Percentiles rank a stretch among this genome's conserved stretches.
phyloP scores from a whole-genome alignment of 2,113 vertebrate genomes.

The Sphyrna mokarran region DNA sequence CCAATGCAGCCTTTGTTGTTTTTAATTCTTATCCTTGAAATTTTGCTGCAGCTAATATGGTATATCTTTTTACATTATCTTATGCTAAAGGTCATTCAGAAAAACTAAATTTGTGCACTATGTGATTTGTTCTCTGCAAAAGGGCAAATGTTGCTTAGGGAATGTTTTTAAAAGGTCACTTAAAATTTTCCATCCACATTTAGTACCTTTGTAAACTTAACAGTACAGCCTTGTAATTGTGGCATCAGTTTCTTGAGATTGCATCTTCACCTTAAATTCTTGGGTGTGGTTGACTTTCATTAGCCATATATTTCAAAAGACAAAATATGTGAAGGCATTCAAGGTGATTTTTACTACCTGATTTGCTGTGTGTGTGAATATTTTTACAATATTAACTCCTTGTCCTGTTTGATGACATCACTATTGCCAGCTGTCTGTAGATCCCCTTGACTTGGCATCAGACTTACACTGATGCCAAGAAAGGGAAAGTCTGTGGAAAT shows the following conservation, averaged over 20 bases:
- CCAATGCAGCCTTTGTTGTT: conserved; percentile 27
- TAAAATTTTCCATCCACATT: not conserved
- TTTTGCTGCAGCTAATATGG: not conserved
- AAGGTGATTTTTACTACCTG: not conserved
- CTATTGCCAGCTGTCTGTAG: not conserved
- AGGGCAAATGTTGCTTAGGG: not conserved
- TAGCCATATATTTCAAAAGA: not conserved
- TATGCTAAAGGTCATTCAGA: conserved; percentile 20
- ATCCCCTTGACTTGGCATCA: not conserved
- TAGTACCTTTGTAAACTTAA: not conserved
- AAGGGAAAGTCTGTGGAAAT: not conserved
- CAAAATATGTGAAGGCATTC: not conserved
- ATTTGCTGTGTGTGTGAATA: not conserved
- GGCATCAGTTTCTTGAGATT: not conserved
- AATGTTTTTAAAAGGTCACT: conserved; percentile 23
- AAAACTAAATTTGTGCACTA: conserved; percentile 21
- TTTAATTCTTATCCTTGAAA: not conserved
- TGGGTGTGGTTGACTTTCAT: not conserved
- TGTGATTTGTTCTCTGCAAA: conserved; percentile 3
- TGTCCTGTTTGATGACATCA: not conserved
- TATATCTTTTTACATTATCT: conserved; percentile 30
- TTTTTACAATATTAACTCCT: not conserved
- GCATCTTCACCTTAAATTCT: not conserved
- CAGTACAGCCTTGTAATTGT: not conserved
- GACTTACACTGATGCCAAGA: not conserved